These are phyloP conservation scores for Embiotoca jacksoni DNA, from an alignment of 2,113 vertebrate genomes.

Conservation along the genomic window DNA sequence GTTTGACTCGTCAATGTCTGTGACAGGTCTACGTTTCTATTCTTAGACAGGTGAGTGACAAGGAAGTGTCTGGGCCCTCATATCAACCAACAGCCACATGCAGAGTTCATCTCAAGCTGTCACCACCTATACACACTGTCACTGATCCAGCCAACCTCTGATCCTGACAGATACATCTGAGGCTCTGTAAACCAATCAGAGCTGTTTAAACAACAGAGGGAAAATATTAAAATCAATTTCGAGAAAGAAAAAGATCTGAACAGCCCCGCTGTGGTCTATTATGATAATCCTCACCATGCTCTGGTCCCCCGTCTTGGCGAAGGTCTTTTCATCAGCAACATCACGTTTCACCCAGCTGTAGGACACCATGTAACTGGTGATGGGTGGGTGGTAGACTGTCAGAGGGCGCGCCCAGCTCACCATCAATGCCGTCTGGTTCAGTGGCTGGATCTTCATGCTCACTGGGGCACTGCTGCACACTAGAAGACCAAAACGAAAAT, in stretches of 20 bases:
- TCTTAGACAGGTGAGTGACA: slow-evolving; percentile 69
- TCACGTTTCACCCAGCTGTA: slow-evolving; percentile 98
- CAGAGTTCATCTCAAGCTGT: slow-evolving; percentile 71
- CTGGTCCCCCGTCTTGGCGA: slow-evolving; percentile 95
- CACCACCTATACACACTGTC: slow-evolving; percentile 53
- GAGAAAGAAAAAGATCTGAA: not conserved
- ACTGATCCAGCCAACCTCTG: slow-evolving; percentile 54
- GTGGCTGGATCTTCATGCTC: slow-evolving; percentile 95
- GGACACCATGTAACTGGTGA: slow-evolving; percentile 96
- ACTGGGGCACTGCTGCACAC: slow-evolving; percentile 96
- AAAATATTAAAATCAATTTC: slow-evolving; percentile 3
- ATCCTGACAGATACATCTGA: slow-evolving; percentile 54
- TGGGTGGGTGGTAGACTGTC: slow-evolving; percentile 94
- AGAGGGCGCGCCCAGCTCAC: slow-evolving; percentile 95
- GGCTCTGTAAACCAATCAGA: slow-evolving; percentile 38
- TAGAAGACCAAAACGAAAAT: slow-evolving; percentile 50
- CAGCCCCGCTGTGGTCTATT: not conserved
- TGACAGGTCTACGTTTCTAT: slow-evolving; percentile 54
- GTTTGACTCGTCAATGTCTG: slow-evolving; percentile 38
- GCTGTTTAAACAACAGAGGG: slow-evolving; percentile 22
- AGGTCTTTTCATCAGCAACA: slow-evolving; percentile 94
- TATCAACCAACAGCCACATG: slow-evolving; percentile 66
- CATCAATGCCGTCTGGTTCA: slow-evolving; percentile 92
- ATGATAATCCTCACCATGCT: slow-evolving; percentile 88
- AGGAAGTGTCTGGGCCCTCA: slow-evolving; percentile 48